These are phyloP conservation scores for Coenonympha glycerion DNA, from an alignment of 2,888 invertebrate genomes.

Conservation along the genomic window DNA sequence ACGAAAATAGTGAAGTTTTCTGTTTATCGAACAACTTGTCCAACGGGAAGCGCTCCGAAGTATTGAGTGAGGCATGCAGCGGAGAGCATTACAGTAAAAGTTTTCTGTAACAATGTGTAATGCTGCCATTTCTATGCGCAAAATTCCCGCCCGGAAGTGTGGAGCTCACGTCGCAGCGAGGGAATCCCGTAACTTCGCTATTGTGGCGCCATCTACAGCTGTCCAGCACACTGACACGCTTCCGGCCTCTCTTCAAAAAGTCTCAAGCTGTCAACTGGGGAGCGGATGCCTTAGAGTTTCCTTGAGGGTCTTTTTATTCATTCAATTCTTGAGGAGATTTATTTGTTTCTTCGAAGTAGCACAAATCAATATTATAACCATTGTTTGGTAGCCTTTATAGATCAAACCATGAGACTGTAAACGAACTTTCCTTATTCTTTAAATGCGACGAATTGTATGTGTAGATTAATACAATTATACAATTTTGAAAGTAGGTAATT, in stretches of 20 bases:
- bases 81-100: slow-evolving; percentile 66
- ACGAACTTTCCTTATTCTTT: too few relatives aligned
- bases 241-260: slow-evolving; percentile 72
- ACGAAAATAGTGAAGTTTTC: slow-evolving; percentile 39
- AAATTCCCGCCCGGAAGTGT: slow-evolving; percentile 59
- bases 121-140: slow-evolving; percentile 73
- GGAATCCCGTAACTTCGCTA: slow-evolving; percentile 54
- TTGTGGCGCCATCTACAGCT: slow-evolving; percentile 72
- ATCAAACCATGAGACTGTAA: too few relatives aligned
- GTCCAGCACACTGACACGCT: slow-evolving; percentile 66
- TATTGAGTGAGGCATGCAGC: slow-evolving; percentile 52
- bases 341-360: slow-evolving; percentile 42
- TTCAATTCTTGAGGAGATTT: slow-evolving; percentile 53
- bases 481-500: too few relatives aligned
- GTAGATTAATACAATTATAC: too few relatives aligned
- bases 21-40: slow-evolving; percentile 53
- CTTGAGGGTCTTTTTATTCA: slow-evolving; percentile 68
- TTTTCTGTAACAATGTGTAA: slow-evolving; percentile 72
- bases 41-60: slow-evolving; percentile 53
- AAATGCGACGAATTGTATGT: too few relatives aligned
- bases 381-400: background rate
- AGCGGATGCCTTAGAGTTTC: slow-evolving; percentile 64
- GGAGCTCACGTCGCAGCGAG: slow-evolving; percentile 45
- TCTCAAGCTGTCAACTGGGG: slow-evolving; percentile 65
- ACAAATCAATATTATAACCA: slow-evolving; percentile 7